Conservation (phyloP, 2,888 invertebrate genomes). For the Tetragonisca angustula region DNA sequence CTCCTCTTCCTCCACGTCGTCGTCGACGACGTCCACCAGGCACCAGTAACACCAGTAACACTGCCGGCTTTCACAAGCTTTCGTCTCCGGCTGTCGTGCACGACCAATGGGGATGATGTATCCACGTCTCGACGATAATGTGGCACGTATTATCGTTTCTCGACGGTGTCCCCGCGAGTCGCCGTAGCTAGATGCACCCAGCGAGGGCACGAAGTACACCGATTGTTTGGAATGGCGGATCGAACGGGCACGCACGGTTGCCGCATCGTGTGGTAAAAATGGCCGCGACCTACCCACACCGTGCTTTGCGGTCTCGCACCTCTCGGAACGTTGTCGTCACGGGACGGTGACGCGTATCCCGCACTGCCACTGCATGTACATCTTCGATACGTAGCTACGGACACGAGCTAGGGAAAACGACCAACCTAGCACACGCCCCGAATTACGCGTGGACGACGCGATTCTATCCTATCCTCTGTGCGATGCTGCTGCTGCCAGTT, state of each 20-base stretch:
- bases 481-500: slow-evolving; percentile 63
- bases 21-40: slow-evolving; percentile 44
- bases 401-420: slow-evolving; percentile 44
- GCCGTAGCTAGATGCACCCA: slow-evolving; percentile 86
- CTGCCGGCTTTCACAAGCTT: slow-evolving; percentile 55
- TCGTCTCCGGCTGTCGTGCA: slow-evolving; percentile 46
- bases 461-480: slow-evolving; percentile 46
- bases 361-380: slow-evolving; percentile 58
- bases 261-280: slow-evolving; percentile 90
- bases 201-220: slow-evolving; percentile 86
- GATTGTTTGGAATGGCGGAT: slow-evolving; percentile 90
- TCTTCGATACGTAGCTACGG: slow-evolving; percentile 53
- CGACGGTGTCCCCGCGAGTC: slow-evolving; percentile 52
- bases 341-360: slow-evolving; percentile 61
- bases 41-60: slow-evolving; percentile 40
- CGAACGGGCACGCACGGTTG: slow-evolving; percentile 87
- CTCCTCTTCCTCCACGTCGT: slow-evolving; percentile 58
- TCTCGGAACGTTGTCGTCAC: slow-evolving; percentile 54
- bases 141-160: slow-evolving; percentile 58
- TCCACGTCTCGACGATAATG: slow-evolving; percentile 34
- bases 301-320: slow-evolving; percentile 52
- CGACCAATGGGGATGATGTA: not conserved
- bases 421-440: slow-evolving; percentile 74
- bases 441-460: slow-evolving; percentile 77
- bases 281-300: slow-evolving; percentile 85